A percentile compares a stretch with the other conserved stretches of the same genome.
These are phyloP conservation scores for Thunnus albacares DNA, from an alignment of 2,797 vertebrate genomes.

Conservation along the genomic window DNA sequence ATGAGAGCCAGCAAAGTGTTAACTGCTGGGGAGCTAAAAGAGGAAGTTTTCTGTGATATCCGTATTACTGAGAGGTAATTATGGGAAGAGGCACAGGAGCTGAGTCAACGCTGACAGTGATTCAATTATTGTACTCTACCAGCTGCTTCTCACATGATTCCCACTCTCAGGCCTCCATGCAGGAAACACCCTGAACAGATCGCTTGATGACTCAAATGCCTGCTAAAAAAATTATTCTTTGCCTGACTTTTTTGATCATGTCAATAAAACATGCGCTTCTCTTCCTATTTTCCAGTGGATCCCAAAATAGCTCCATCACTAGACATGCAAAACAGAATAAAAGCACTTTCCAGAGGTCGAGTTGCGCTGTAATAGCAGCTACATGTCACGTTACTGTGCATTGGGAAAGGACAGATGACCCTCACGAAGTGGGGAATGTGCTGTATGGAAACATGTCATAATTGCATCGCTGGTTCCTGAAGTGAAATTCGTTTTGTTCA, in stretches of 20 bases:
- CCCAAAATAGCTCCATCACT: conserved; percentile 13
- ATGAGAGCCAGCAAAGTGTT: neutral
- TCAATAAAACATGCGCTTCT: neutral
- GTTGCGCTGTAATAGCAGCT: neutral
- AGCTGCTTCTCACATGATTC: neutral
- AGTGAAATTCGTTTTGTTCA: neutral
- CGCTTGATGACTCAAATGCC: neutral
- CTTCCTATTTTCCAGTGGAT: conserved; percentile 10
- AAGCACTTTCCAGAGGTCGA: neutral
- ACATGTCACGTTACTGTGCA: too few species aligned
- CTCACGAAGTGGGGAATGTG: neutral
- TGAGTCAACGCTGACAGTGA: neutral
- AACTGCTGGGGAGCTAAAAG: neutral
- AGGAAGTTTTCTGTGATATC: neutral
- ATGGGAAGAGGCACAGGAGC: neutral
- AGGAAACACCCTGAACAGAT: neutral
- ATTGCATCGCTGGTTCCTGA: neutral
- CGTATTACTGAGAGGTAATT: neutral
- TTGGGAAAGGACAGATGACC: neutral
- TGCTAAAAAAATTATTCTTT: neutral
- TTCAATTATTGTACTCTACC: neutral
- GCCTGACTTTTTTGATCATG: neutral
- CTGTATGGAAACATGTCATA: neutral
- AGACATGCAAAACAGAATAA: conserved; percentile 4
- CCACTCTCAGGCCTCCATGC: neutral